phyloP scores from a whole-genome alignment of 2,888 invertebrate genomes.

The Thera obeliscata region DNA sequence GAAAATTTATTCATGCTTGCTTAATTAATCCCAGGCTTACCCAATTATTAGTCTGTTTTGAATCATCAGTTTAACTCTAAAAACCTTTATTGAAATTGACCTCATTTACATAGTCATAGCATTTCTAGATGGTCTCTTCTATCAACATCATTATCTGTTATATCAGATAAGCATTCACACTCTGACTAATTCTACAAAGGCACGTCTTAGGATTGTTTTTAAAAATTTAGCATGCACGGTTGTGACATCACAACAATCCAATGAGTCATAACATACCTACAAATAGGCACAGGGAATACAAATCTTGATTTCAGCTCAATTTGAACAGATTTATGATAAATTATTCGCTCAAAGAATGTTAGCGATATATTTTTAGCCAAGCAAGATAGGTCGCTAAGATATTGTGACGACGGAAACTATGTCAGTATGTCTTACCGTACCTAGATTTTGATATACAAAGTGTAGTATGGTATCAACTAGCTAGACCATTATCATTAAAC shows the following conservation, averaged over 20 bases:
- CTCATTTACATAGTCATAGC: constrained; percentile 15
- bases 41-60: no score
- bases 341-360: constrained; percentile 1
- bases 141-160: constrained; percentile 13
- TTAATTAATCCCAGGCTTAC: no score
- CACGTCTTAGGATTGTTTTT: constrained; percentile 60
- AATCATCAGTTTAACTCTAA: no score
- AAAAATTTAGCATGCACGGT: constrained; percentile 58
- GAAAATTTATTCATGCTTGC: no score
- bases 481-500: no score
- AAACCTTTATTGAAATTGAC: background rate
- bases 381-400: constrained; percentile 33
- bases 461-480: background rate
- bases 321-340: background rate
- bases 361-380: constrained; percentile 23
- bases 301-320: constrained; percentile 10
- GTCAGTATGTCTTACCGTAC: constrained; percentile 24
- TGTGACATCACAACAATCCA: constrained; percentile 74
- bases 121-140: constrained; percentile 9
- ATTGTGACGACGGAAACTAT: constrained; percentile 28
- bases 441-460: background rate
- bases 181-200: constrained; percentile 37
- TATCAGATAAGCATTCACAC: constrained; percentile 30
- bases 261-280: constrained; percentile 67
- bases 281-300: constrained; percentile 19